A percentile compares a stretch with the other conserved stretches of the same genome.
Conservation (phyloP, 64 coral and sea anemone species). For the Montipora sp. region DNA sequence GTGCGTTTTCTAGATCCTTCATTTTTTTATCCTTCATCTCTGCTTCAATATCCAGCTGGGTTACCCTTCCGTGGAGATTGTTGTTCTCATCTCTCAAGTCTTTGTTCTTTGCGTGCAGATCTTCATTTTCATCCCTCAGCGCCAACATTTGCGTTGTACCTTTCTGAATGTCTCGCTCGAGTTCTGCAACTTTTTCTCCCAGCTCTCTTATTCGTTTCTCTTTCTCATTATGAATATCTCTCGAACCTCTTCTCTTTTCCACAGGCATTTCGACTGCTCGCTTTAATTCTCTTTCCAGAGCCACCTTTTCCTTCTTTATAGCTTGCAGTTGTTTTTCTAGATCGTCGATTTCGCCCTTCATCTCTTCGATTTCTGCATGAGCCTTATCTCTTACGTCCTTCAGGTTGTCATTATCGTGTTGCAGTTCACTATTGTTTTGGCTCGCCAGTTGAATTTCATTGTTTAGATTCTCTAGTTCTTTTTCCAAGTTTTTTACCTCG, state of each 20-base stretch:
- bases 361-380: slow-evolving; percentile 49
- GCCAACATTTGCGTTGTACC: neutral
- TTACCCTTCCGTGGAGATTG: slow-evolving; percentile 14
- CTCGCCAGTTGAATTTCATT: slow-evolving; percentile 73
- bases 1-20: slow-evolving; percentile 51
- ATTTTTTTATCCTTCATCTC: slow-evolving; percentile 15
- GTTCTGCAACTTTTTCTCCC: slow-evolving; percentile 21
- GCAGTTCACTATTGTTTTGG: slow-evolving; percentile 73
- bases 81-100: slow-evolving; percentile 55
- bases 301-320: slow-evolving; percentile 32
- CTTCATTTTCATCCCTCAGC: slow-evolving; percentile 34
- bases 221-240: slow-evolving; percentile 52
- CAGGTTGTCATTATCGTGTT: slow-evolving; percentile 71
- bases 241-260: slow-evolving; percentile 5
- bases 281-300: slow-evolving; percentile 41
- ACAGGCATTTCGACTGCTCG: neutral
- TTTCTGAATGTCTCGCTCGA: slow-evolving; percentile 21
- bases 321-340: slow-evolving; percentile 13
- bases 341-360: slow-evolving; percentile 15
- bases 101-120: slow-evolving; percentile 46
- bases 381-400: slow-evolving; percentile 80
- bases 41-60: slow-evolving; percentile 44
- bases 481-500: slow-evolving; percentile 77
- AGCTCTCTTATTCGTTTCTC: slow-evolving; percentile 48
- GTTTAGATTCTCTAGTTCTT: slow-evolving; percentile 66